phyloP scores from a whole-genome alignment of 2,888 invertebrate species.

The Agrotis exclamationis region DNA sequence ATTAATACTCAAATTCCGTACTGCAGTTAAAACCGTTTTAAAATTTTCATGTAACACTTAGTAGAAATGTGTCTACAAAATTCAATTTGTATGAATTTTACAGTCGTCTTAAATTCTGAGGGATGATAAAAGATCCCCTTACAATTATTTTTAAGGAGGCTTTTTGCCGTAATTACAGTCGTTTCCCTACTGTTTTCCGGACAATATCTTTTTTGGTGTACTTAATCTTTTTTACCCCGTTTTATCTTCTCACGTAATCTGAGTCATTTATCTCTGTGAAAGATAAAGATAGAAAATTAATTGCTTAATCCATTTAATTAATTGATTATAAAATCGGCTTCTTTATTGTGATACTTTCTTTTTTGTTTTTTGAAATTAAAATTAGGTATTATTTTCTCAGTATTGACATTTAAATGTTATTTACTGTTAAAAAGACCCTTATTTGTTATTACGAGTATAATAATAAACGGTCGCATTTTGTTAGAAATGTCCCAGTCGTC shows the following conservation, averaged over 20 bases:
- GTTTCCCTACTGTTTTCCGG: conserved; percentile 56
- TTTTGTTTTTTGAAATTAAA: background rate
- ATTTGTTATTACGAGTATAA: background rate
- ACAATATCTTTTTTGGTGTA: conserved; percentile 58
- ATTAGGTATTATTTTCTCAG: background rate
- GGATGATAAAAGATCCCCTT: conserved; percentile 62
- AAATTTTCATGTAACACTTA: conserved; percentile 58
- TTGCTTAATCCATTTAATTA: conserved; percentile 17
- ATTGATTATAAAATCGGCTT: conserved; percentile 15
- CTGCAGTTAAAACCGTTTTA: conserved; percentile 34
- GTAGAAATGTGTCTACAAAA: conserved; percentile 54
- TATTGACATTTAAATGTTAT: background rate
- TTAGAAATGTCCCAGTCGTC: background rate
- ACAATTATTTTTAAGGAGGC: conserved; percentile 64
- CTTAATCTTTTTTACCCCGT: conserved; percentile 60
- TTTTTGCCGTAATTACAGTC: conserved; percentile 59
- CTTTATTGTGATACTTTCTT: background rate
- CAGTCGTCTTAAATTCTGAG: conserved; percentile 59
- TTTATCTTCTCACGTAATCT: conserved; percentile 57
- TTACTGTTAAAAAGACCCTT: too few species aligned
- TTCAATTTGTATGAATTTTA: conserved; percentile 61
- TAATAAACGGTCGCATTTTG: background rate
- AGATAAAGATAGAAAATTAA: conserved; percentile 27
- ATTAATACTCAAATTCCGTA: conserved; percentile 41
- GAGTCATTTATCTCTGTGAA: conserved; percentile 48